Percentiles rank a stretch among this genome's conserved stretches.
phyloP scores from a whole-genome alignment of 2,113 vertebrate species.

The Chelonoidis abingdonii region DNA sequence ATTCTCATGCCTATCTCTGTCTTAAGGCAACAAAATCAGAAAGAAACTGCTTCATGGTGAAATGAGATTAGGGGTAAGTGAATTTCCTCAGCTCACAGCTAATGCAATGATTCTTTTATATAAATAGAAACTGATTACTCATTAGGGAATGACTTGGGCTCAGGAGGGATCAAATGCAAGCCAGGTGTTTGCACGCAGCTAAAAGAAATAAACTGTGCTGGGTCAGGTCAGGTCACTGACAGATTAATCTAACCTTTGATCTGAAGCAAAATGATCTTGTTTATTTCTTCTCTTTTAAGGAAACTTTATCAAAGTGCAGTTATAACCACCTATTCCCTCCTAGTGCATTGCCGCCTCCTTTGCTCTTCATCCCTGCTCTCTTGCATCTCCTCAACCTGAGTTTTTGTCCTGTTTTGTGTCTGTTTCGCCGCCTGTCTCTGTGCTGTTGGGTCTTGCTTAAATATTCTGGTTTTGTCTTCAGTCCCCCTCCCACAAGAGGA shows the following conservation, averaged over 20 bases:
- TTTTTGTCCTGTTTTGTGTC: background rate
- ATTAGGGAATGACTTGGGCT: rapidly evolving
- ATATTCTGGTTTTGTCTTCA: background rate
- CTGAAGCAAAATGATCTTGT: background rate
- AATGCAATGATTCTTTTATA: background rate
- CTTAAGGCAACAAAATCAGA: background rate
- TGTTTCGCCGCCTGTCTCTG: background rate
- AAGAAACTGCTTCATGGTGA: rapidly evolving
- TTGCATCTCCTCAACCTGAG: background rate
- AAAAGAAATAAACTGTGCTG: background rate
- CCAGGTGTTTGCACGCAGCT: background rate
- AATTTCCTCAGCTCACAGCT: background rate
- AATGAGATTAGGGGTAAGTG: rapidly evolving
- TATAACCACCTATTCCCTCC: background rate
- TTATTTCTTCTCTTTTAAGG: background rate
- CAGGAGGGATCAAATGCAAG: background rate
- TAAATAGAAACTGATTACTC: background rate
- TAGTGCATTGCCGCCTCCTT: background rate
- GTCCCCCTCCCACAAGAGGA: background rate
- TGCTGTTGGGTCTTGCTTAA: background rate
- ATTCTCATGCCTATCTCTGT: background rate
- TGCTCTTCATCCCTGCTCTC: background rate
- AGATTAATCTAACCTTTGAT: constrained; percentile 4
- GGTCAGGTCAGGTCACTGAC: rapidly evolving
- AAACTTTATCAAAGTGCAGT: background rate